Percentiles rank a stretch among this genome's conserved stretches.
Conservation (phyloP, 2,888 invertebrate genomes). For the Dynastes maya region DNA sequence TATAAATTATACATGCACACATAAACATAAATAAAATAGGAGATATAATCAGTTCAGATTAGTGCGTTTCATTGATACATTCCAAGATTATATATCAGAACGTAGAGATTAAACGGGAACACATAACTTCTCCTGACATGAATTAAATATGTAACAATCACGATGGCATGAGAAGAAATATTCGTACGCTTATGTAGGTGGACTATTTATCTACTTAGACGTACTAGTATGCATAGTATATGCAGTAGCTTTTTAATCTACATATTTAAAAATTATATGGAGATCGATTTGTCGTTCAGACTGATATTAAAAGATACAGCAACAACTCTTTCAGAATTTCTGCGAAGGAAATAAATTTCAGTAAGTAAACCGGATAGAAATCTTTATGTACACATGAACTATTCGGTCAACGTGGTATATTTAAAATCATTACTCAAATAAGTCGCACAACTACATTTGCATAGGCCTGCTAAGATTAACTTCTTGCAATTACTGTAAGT, state of each 20-base stretch:
- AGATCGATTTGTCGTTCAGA: neutral
- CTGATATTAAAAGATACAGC: neutral
- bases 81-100: constrained; percentile 31
- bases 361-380: constrained; percentile 16
- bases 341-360: neutral
- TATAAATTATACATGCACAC: constrained; percentile 4
- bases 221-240: neutral
- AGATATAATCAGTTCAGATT: constrained; percentile 40
- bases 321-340: neutral
- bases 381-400: neutral
- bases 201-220: neutral
- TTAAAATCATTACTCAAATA: neutral
- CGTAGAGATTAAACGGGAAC: constrained; percentile 37
- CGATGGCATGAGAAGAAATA: constrained; percentile 14
- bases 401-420: neutral
- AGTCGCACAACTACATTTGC: neutral
- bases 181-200: neutral
- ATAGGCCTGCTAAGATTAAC: too few species aligned
- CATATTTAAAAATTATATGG: neutral
- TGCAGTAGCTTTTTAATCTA: neutral
- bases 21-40: constrained; percentile 29
- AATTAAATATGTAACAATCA: constrained; percentile 43
- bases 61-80: constrained; percentile 41
- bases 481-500: too few species aligned
- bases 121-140: constrained; percentile 37